These are phyloP conservation scores for Argya squamiceps DNA, from an alignment of 2,797 vertebrate species.

Conservation along the genomic window DNA sequence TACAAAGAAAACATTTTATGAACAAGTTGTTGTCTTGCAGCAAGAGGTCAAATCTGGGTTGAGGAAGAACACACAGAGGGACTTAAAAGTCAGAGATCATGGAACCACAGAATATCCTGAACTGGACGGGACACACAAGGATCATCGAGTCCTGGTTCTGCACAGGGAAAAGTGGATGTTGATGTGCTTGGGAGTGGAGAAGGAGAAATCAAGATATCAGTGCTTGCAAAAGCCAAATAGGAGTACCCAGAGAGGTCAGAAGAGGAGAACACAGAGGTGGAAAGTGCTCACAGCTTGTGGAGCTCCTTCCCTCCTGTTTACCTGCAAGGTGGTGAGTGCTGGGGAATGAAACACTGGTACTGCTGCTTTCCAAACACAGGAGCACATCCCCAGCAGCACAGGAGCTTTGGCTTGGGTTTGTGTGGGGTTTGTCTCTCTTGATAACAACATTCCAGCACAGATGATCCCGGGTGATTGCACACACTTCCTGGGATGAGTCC, in stretches of 20 bases:
- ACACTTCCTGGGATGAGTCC: neutral
- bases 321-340: neutral
- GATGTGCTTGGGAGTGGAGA: neutral
- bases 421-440: accelerated
- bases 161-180: neutral
- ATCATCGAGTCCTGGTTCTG: neutral
- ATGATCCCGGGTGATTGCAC: neutral
- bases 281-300: neutral
- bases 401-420: neutral
- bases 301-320: neutral
- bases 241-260: neutral
- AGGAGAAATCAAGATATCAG: neutral
- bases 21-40: neutral
- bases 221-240: neutral
- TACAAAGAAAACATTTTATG: neutral
- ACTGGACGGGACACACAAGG: neutral
- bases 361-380: neutral
- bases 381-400: neutral
- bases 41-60: neutral
- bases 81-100: neutral
- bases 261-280: neutral
- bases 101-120: neutral
- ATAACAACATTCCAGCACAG: neutral
- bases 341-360: accelerated
- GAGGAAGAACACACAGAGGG: neutral